A percentile compares a stretch with the other conserved stretches of the same genome.
Evolutionary conservation across 64 coral and sea anemone genomes (phyloP).

Genomic region (Platygyra sinensis): DNA sequence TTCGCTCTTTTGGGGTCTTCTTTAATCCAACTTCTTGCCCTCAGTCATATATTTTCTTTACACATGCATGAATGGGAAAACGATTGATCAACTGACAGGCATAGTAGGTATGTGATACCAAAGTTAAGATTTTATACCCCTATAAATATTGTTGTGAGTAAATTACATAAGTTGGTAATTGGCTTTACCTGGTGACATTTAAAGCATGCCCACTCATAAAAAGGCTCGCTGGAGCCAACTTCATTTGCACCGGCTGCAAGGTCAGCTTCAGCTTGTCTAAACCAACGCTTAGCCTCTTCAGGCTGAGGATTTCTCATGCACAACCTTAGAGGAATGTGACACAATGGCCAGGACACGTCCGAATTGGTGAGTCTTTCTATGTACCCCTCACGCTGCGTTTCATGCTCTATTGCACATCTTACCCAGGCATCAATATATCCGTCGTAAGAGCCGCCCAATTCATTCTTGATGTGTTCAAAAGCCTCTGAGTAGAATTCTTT

Average conservation of each 20-base stretch:
- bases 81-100: no score
- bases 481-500: slow-evolving; percentile 58
- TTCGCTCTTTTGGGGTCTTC: no score
- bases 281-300: slow-evolving; percentile 74
- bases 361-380: neutral
- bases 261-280: slow-evolving; percentile 74
- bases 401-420: neutral
- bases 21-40: no score
- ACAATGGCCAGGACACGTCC: neutral
- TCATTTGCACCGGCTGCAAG: slow-evolving; percentile 46
- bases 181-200: slow-evolving; percentile 78
- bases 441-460: slow-evolving; percentile 10
- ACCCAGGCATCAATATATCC: neutral
- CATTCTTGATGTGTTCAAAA: slow-evolving; percentile 56
- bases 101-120: no score
- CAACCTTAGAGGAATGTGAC: slow-evolving; percentile 17
- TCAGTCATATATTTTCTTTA: no score
- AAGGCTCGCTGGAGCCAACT: neutral
- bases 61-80: no score
- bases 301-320: slow-evolving; percentile 69
- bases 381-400: neutral
- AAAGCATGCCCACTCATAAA: slow-evolving; percentile 79
- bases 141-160: no score
- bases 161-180: no score
- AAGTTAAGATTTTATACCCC: no score